These are phyloP conservation scores for Leptogaster cylindrica DNA, from an alignment of 2,888 invertebrate species.

Conservation along the genomic window DNA sequence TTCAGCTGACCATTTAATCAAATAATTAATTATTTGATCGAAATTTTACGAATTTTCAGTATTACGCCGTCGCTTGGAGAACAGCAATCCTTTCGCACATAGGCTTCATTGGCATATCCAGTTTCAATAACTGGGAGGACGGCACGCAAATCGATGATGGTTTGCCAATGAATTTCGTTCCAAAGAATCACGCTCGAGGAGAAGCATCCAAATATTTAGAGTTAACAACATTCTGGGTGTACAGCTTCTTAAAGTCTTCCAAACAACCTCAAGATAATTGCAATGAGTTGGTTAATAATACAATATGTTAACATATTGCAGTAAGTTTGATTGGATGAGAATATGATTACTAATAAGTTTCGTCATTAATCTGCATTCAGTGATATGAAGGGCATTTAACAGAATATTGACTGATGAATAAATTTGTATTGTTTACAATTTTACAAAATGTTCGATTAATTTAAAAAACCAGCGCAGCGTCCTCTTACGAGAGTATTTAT, in stretches of 20 bases:
- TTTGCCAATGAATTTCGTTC: slow-evolving; percentile 59
- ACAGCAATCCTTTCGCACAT: slow-evolving; percentile 67
- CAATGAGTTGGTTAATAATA: slow-evolving; percentile 61
- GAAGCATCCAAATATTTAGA: slow-evolving; percentile 69
- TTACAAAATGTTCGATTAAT: no score
- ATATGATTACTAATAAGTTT: no score
- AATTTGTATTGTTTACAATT: no score
- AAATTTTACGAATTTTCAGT: slow-evolving; percentile 54
- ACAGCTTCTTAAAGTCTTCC: slow-evolving; percentile 63
- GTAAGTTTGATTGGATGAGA: no score
- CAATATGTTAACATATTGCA: slow-evolving; percentile 57
- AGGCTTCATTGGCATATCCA: slow-evolving; percentile 69
- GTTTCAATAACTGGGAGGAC: slow-evolving; percentile 79
- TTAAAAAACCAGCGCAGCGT: no score
- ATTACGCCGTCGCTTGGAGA: slow-evolving; percentile 70
- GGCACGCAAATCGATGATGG: slow-evolving; percentile 77
- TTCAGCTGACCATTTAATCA: not conserved
- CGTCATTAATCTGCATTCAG: no score
- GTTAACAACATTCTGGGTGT: slow-evolving; percentile 68
- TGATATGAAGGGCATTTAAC: no score
- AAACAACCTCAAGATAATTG: slow-evolving; percentile 56
- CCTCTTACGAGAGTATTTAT: no score
- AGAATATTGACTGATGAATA: no score
- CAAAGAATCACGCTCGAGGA: slow-evolving; percentile 66
- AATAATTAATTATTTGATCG: not conserved